phyloP scores from a whole-genome alignment of 2,888 invertebrate species.

The Torymus aiolomorphi region DNA sequence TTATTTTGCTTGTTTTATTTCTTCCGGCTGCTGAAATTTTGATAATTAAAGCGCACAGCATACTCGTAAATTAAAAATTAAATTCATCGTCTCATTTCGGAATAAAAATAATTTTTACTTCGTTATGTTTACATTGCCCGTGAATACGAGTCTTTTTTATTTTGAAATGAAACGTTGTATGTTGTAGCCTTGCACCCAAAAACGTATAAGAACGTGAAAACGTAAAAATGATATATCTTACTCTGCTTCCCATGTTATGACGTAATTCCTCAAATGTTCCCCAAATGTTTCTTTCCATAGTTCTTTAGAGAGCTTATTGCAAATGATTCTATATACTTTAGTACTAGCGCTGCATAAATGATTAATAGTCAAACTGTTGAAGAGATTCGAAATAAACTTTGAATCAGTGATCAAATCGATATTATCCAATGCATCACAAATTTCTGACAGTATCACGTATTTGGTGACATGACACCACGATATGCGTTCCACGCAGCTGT shows the following conservation, averaged over 20 bases:
- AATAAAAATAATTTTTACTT: too few species aligned
- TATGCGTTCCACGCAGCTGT: constrained; percentile 65
- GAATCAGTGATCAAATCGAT: constrained; percentile 58
- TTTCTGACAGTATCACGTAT: constrained; percentile 78
- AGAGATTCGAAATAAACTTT: constrained; percentile 63
- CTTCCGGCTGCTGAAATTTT: too few species aligned
- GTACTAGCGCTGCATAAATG: constrained; percentile 80
- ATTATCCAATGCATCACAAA: constrained; percentile 72
- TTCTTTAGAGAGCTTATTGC: constrained; percentile 74
- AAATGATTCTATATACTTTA: constrained; percentile 78
- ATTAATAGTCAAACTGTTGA: constrained; percentile 76
- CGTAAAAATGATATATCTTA: constrained; percentile 56
- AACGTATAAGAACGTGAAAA: too few species aligned
- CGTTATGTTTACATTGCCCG: neutral
- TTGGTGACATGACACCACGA: constrained; percentile 81
- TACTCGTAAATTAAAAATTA: too few species aligned
- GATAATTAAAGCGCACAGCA: too few species aligned
- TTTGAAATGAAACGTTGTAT: neutral
- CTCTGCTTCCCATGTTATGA: constrained; percentile 68
- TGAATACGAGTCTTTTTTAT: constrained; percentile 9
- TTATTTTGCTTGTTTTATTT: too few species aligned
- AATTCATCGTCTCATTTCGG: too few species aligned
- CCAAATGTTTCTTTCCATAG: constrained; percentile 77
- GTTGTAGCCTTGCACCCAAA: too few species aligned
- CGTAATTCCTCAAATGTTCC: constrained; percentile 67